Base-by-base conservation (phyloP, 2,888 invertebrate species). In the Phania funesta region DNA sequence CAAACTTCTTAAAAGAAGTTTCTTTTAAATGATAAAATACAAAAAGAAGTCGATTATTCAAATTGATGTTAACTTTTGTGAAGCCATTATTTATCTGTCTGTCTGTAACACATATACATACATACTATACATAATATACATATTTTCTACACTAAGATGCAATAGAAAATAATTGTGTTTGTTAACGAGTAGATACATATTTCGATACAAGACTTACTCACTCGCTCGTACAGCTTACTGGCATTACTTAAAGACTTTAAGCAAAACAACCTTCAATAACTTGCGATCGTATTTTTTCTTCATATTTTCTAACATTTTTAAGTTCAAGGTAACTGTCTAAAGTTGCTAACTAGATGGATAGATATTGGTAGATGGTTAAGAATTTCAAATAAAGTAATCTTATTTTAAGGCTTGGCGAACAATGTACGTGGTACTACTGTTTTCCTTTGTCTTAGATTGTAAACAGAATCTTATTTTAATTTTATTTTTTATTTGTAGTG, bases 381-480 rank as follows among this genome's bases (percentile, higher is more conserved):
- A 68, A 54, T 77, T 62, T 38, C 26, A 18, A 54, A 35, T 60
- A 35, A 24, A 16, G 60, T 2, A 24, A 62, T 35, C n/a, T 62
- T n/a, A n/a, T 77, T 80, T 82, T 70, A 82, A 82, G 82, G 82
- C 65, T 82, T 74, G 81, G 74, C 78, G 52, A 58, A 60, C 35
- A 68, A 70, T 32, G 8, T 13, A 44, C 16, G 16, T 18, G 0
- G 0, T 29, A 29, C 29, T 29, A 6, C 29, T n/a, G n/a, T 38
- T 64, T 20, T 62, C 26, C 74, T 64, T 60, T 54, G 44, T 13
- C 44, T 65, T 50, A 64, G 50, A 62, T 81, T n/a, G 56, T 77
- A 68, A 65, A 70, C 64, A 52, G 24, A 11, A n/a, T 29, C n/a
- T 64, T 60, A 48, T 60, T 3, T 58, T 24, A 16, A n/a, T n/a